phyloP scores from a whole-genome alignment of 2,888 invertebrate species.

The Zygaena filipendulae region DNA sequence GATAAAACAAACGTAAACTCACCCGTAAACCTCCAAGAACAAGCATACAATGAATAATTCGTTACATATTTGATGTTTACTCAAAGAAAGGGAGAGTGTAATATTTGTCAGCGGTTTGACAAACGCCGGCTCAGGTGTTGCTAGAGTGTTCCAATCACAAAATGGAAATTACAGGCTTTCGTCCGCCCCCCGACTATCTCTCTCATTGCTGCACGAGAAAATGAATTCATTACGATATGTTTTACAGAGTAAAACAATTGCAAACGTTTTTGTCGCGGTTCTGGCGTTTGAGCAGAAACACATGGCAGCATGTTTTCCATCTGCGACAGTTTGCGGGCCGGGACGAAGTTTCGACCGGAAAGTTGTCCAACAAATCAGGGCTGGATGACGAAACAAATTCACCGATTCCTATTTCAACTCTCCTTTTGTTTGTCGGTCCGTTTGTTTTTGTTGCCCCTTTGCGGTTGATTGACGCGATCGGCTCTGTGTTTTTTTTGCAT shows the following conservation, averaged over 20 bases:
- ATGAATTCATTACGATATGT: slow-evolving; percentile 22
- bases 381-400: slow-evolving; percentile 30
- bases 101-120: slow-evolving; percentile 27
- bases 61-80: slow-evolving; percentile 32
- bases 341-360: too few species aligned
- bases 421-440: slow-evolving; percentile 26
- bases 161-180: slow-evolving; percentile 34
- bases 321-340: slow-evolving; percentile 9
- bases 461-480: slow-evolving; percentile 32
- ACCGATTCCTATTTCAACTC: slow-evolving; percentile 31
- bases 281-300: not conserved
- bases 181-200: too few species aligned
- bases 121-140: slow-evolving; percentile 32
- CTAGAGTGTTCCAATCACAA: slow-evolving; percentile 31
- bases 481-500: too few species aligned
- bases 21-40: slow-evolving; percentile 16
- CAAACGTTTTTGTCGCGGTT: slow-evolving; percentile 9
- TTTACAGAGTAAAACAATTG: slow-evolving; percentile 14
- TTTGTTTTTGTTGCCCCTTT: slow-evolving; percentile 26
- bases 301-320: not conserved
- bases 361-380: slow-evolving; percentile 28
- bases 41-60: too few species aligned
- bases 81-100: slow-evolving; percentile 22
- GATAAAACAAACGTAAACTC: too few species aligned
- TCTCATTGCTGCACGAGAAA: slow-evolving; percentile 24